Percentiles rank a stretch among this genome's conserved stretches.
Evolutionary conservation across 1,140 invertebrate species (phyloP).

Genomic region (Aphelenchoides avenae): DNA sequence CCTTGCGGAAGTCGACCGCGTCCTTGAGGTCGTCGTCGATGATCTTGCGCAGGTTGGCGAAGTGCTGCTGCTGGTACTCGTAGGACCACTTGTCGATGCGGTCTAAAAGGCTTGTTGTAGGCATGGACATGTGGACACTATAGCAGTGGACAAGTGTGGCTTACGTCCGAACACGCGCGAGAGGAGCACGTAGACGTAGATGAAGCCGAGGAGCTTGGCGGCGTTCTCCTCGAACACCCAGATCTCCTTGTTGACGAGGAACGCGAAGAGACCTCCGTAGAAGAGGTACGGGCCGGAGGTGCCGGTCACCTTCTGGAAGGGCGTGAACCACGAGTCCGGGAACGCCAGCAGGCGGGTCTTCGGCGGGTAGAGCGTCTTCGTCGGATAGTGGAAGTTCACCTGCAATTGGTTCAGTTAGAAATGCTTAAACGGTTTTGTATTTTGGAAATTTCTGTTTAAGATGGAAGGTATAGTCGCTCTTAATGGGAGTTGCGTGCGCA

Average conservation of each 20-base stretch:
- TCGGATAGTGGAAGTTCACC: slow-evolving; percentile 57
- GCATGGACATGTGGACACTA: not conserved
- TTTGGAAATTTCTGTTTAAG: not conserved
- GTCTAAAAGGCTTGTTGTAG: slow-evolving; percentile 38
- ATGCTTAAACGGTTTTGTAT: too few relatives aligned
- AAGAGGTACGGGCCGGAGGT: slow-evolving; percentile 57
- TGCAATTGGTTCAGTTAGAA: slow-evolving; percentile 19
- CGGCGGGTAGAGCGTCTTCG: slow-evolving; percentile 49
- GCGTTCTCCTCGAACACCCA: slow-evolving; percentile 58
- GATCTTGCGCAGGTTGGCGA: slow-evolving; percentile 46
- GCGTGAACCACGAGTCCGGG: slow-evolving; percentile 55
- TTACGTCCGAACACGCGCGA: slow-evolving; percentile 47
- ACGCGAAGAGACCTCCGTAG: slow-evolving; percentile 49
- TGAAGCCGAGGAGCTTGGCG: slow-evolving; percentile 48
- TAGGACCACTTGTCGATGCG: slow-evolving; percentile 46
- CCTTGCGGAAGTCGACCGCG: slow-evolving; percentile 58
- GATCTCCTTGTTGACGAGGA: slow-evolving; percentile 55
- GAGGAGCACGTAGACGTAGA: slow-evolving; percentile 44
- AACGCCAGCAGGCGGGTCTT: slow-evolving; percentile 53
- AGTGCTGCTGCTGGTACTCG: slow-evolving; percentile 30
- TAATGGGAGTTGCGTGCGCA: too few relatives aligned
- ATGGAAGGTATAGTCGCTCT: too few relatives aligned
- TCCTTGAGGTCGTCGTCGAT: slow-evolving; percentile 57
- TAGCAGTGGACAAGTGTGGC: slow-evolving; percentile 18
- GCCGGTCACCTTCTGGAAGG: slow-evolving; percentile 56